Evolutionary conservation across 2,113 vertebrate genomes (phyloP).

Genomic region (Rana temporaria): DNA sequence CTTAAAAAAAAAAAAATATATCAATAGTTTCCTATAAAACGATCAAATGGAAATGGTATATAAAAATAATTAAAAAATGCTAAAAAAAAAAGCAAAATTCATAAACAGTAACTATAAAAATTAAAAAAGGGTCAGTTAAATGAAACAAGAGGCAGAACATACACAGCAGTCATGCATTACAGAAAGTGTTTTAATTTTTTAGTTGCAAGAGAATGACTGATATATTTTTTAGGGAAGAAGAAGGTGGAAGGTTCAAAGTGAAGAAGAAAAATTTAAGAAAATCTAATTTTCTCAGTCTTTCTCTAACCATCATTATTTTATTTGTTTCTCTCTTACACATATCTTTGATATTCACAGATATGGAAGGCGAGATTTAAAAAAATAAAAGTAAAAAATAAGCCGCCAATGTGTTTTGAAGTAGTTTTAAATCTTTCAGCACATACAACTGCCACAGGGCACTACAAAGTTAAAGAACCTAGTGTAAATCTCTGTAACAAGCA

Average conservation of each 20-base stretch:
- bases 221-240: background rate
- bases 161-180: background rate
- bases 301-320: slow-evolving; percentile 36
- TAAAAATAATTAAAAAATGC: background rate
- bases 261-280: slow-evolving; percentile 20
- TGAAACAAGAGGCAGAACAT: background rate
- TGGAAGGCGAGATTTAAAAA: background rate
- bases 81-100: background rate
- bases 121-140: background rate
- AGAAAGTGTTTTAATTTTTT: background rate
- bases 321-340: slow-evolving; percentile 32
- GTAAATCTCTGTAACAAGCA: slow-evolving; percentile 27
- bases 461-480: slow-evolving; percentile 17
- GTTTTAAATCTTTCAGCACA: slow-evolving; percentile 34
- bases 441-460: slow-evolving; percentile 49
- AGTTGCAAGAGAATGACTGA: slow-evolving; percentile 22
- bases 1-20: too few species aligned
- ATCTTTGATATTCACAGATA: slow-evolving; percentile 10
- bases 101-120: background rate
- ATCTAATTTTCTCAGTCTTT: slow-evolving; percentile 15
- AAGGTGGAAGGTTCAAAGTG: slow-evolving; percentile 19
- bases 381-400: slow-evolving; percentile 28
- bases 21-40: too few species aligned
- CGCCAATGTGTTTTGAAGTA: slow-evolving; percentile 31
- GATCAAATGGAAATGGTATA: background rate